Evolutionary conservation across 2,113 vertebrate genomes (phyloP).

Genomic region (Pristiophorus japonicus): DNA sequence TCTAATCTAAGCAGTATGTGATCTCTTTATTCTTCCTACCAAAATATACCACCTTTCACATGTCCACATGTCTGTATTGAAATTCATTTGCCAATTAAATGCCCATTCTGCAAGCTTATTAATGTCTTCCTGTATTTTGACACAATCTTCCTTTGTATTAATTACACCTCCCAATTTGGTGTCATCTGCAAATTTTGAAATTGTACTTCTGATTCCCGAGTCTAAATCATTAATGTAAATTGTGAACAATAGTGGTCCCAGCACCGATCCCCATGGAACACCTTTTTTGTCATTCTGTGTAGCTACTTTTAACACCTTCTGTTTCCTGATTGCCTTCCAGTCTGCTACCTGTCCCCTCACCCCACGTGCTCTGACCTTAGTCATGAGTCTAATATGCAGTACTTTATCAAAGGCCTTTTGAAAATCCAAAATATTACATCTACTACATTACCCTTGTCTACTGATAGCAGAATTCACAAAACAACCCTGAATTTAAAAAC

Average conservation of each 20-base stretch:
- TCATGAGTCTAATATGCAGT: not conserved
- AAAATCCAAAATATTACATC: not conserved
- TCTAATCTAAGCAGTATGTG: not conserved
- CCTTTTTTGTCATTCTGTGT: too few relatives aligned
- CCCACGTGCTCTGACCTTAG: not conserved
- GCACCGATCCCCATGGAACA: not conserved
- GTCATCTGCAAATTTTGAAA: not conserved
- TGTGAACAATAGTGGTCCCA: not conserved
- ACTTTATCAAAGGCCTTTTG: not conserved
- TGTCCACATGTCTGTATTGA: not conserved
- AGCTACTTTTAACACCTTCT: too few relatives aligned
- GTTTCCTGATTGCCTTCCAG: too few relatives aligned
- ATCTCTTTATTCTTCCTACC: not conserved
- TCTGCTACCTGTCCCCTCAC: not conserved
- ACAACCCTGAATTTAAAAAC: not conserved
- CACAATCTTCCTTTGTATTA: not conserved
- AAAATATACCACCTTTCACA: not conserved
- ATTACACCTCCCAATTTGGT: not conserved
- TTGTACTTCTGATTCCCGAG: not conserved
- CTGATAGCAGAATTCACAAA: not conserved
- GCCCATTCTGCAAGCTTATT: not conserved
- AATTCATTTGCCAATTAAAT: not conserved
- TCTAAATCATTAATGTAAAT: not conserved
- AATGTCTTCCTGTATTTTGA: not conserved
- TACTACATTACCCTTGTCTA: not conserved